A percentile compares a stretch with the other conserved stretches of the same genome.
phyloP scores from a whole-genome alignment of 2,113 vertebrate genomes.

The Chloroceryle aenea region DNA sequence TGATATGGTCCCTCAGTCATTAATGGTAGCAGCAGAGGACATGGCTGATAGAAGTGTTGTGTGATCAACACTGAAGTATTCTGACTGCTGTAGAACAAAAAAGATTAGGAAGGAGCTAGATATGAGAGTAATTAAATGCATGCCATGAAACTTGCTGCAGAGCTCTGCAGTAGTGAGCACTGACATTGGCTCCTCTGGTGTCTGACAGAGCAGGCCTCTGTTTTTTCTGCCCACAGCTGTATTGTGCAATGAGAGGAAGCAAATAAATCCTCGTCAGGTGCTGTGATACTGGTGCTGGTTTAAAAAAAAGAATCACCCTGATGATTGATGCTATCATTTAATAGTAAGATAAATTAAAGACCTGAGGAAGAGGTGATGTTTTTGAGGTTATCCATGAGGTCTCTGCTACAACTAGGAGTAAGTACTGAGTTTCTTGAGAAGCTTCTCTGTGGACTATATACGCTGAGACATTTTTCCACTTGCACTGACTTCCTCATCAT shows the following conservation, averaged over 20 bases:
- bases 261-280: neutral
- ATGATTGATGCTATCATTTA: neutral
- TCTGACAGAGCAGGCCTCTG: neutral
- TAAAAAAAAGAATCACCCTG: neutral
- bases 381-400: neutral
- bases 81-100: neutral
- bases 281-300: neutral
- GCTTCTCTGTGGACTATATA: neutral
- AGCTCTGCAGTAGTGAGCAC: neutral
- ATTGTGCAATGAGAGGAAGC: neutral
- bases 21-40: neutral
- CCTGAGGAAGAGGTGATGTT: neutral
- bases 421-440: neutral
- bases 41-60: neutral
- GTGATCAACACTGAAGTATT: neutral
- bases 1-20: neutral
- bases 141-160: neutral
- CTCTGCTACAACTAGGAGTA: neutral
- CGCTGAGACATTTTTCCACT: neutral
- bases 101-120: neutral
- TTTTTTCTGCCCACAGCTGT: neutral
- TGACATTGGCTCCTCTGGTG: neutral
- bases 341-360: neutral
- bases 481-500: neutral
- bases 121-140: neutral